phyloP scores from a whole-genome alignment of 2,113 vertebrate genomes.

The Reinhardtius hippoglossoides region DNA sequence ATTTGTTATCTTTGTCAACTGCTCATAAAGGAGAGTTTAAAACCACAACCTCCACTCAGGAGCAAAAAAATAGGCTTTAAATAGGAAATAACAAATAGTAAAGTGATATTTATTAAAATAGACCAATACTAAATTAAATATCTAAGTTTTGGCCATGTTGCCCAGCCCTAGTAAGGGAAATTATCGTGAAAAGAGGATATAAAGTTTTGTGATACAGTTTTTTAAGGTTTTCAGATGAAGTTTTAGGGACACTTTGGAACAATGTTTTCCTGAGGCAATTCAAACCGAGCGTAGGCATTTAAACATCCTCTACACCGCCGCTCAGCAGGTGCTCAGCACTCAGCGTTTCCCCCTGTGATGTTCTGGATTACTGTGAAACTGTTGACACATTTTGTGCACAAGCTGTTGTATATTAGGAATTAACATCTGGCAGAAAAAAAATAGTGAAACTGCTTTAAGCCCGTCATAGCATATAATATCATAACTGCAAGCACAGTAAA shows the following conservation, averaged over 20 bases:
- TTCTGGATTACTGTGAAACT: neutral
- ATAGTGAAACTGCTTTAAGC: neutral
- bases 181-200: too few relatives aligned
- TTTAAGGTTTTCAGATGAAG: neutral
- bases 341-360: neutral
- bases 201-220: neutral
- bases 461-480: neutral
- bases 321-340: conserved; percentile 5
- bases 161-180: too few relatives aligned
- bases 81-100: too few relatives aligned
- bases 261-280: neutral
- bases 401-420: neutral
- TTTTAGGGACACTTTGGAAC: neutral
- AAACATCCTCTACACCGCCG: neutral
- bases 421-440: neutral
- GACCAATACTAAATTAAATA: too few relatives aligned
- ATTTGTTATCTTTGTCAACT: neutral
- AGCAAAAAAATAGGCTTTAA: too few relatives aligned
- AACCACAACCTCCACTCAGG: too few relatives aligned
- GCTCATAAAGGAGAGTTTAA: too few relatives aligned
- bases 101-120: too few relatives aligned
- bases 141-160: too few relatives aligned
- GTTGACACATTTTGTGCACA: neutral
- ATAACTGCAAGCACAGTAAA: neutral
- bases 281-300: neutral